phyloP scores from a whole-genome alignment of 2,113 vertebrate genomes.

The Sakesphorus luctuosus region DNA sequence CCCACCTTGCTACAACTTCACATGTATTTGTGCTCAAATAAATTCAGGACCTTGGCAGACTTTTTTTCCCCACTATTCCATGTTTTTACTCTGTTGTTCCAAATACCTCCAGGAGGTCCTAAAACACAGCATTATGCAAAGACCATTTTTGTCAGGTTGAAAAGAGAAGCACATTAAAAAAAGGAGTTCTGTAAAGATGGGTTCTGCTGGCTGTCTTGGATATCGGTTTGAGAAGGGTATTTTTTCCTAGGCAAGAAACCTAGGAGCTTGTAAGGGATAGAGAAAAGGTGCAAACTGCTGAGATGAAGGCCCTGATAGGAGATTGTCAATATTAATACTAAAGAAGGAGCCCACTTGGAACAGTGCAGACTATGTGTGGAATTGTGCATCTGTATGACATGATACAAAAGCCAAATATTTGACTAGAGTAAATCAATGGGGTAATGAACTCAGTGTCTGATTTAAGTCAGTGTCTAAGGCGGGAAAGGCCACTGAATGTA shows the following conservation, averaged over 20 bases:
- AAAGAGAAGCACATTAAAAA: not conserved
- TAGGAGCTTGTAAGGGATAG: not conserved
- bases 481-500: not conserved
- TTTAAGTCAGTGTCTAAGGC: not conserved
- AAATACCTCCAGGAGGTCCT: not conserved
- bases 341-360: not conserved
- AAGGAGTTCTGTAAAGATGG: not conserved
- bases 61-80: not conserved
- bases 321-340: not conserved
- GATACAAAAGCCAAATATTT: not conserved
- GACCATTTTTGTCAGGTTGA: not conserved
- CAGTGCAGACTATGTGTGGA: not conserved
- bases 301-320: not conserved
- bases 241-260: not conserved
- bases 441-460: constrained; percentile 5
- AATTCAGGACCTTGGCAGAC: not conserved
- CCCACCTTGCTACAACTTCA: not conserved
- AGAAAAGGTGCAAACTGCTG: not conserved
- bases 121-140: not conserved
- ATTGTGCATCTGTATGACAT: not conserved
- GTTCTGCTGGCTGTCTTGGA: not conserved
- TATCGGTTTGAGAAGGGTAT: not conserved
- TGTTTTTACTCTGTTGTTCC: not conserved
- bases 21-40: not conserved
- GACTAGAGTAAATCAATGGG: not conserved